Base-by-base conservation (phyloP, 2,113 vertebrate species). In the Daubentonia madagascariensis region DNA sequence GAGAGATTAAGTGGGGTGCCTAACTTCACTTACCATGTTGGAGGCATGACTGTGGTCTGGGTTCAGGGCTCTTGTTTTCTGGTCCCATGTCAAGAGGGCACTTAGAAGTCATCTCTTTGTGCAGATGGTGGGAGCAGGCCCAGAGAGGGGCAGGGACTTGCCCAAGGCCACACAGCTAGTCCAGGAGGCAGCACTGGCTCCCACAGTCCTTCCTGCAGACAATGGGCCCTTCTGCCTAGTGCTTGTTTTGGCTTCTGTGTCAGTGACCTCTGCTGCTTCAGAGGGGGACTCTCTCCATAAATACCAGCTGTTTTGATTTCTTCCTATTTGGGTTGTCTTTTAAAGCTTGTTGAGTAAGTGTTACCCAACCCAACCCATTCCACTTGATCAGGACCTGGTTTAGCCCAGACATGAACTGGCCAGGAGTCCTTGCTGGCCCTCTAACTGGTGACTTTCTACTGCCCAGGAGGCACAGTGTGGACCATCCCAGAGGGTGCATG, bases 11-110 rank as follows among this genome's bases (percentile, higher is more conserved):
- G 6, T 2, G 16, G 73, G 14, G 28, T 9, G 22, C 30, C 68
- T 52, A 61, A 1, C 8, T 20, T 45, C 6, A 32, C 43, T 79
- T 73, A 37, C 25, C 14, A 16, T 4, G 20, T 6, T 54, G 57
- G 40, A 73, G 48, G 48, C 40, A 86, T 8, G 37, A 35, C 52
- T 1, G 0, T 2, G 30, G 72, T 40, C 45, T 37, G 52, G 35
- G 22, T 0, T 23, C 45, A 37, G 79, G 61, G 16, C 50, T n/a
- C 48, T 43, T 2, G 13, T 25, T 89, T 84, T 90, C 95, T 70
- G 68, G 89, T 35, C 30, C 57, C 2, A 0, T 0, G 6, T 11
- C 3, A 1, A 37, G 59, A 43, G 35, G 11, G 43, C 20, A n/a
- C 20, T 43, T 37, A 37, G 61, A 85, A 35, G 28, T 20, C 13